A percentile compares a stretch with the other conserved stretches of the same genome.
Conservation (phyloP, 1,140 invertebrate genomes). For the Drosophila melanogaster region DNA sequence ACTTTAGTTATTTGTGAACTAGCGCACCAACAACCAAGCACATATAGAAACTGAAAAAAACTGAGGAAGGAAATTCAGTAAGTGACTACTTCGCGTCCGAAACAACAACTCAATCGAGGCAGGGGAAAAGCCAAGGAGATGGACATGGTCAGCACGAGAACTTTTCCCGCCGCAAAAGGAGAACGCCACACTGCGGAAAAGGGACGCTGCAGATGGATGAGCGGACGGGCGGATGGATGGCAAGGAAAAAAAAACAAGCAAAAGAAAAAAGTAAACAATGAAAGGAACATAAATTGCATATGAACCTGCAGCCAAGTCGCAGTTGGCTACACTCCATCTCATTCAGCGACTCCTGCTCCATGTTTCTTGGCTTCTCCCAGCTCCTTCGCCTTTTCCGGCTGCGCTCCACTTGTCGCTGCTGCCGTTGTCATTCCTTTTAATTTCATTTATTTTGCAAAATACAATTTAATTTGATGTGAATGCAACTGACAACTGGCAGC, state of each 20-base stretch:
- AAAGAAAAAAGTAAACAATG: conserved; percentile 13
- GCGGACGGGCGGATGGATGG: conserved; percentile 13
- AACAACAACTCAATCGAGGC: conserved; percentile 26
- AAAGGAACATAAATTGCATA: conserved; percentile 63
- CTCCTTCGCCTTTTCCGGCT: conserved; percentile 39
- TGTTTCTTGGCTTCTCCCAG: conserved; percentile 21
- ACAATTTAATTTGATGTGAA: conserved; percentile 81
- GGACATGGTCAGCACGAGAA: conserved; percentile 6
- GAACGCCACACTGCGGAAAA: conserved; percentile 7
- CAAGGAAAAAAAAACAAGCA: not conserved
- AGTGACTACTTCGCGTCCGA: not conserved
- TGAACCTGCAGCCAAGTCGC: conserved; percentile 49
- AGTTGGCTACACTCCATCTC: conserved; percentile 51
- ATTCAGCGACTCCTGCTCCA: conserved; percentile 24
- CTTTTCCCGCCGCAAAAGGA: conserved; percentile 28
- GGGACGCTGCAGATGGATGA: conserved; percentile 33
- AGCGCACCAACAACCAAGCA: no score
- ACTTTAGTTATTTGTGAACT: not conserved
- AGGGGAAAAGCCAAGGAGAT: conserved; percentile 2
- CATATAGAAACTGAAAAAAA: no score
- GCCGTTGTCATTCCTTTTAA: conserved; percentile 78
- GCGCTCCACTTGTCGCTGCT: conserved; percentile 58
- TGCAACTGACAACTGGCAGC: conserved; percentile 78
- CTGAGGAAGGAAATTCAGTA: not conserved
- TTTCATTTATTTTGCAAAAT: conserved; percentile 83